Conservation (phyloP, 2,113 vertebrate genomes). For the Anhinga anhinga region DNA sequence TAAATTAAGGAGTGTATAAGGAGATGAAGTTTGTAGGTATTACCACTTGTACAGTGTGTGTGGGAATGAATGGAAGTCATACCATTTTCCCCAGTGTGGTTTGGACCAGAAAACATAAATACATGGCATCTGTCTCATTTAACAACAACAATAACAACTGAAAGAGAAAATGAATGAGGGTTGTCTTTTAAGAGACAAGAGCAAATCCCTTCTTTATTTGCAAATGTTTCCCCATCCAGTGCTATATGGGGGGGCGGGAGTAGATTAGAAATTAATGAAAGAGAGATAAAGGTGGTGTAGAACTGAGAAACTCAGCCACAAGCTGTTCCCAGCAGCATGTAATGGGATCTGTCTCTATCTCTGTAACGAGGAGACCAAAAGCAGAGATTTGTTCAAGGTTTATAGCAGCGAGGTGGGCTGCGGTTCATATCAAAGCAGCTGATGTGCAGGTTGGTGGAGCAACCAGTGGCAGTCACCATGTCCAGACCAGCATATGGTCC, state of each 20-base stretch:
- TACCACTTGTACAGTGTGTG: background rate
- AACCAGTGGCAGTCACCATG: accelerated
- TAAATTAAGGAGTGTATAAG: background rate
- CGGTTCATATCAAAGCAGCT: accelerated
- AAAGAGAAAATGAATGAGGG: background rate
- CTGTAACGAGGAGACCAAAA: background rate
- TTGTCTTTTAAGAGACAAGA: background rate
- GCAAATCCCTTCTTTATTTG: constrained; percentile 21
- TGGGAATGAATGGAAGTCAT: background rate
- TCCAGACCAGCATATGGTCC: accelerated
- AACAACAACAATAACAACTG: background rate
- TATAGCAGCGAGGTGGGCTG: accelerated
- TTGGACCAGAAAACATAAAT: background rate
- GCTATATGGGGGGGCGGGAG: background rate
- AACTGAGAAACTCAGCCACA: background rate
- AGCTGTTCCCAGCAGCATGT: background rate
- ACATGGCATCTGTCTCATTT: background rate
- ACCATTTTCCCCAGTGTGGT: background rate
- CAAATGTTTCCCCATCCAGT: background rate
- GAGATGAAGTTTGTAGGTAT: background rate
- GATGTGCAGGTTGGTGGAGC: background rate
- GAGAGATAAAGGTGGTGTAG: background rate
- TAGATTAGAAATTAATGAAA: constrained; percentile 1
- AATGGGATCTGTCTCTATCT: background rate
- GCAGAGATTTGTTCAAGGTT: background rate